Evolutionary conservation across 2,113 vertebrate genomes (phyloP), one percentile per base, ranked within the genome.

Genomic region (Electrona antarctica): DNA sequence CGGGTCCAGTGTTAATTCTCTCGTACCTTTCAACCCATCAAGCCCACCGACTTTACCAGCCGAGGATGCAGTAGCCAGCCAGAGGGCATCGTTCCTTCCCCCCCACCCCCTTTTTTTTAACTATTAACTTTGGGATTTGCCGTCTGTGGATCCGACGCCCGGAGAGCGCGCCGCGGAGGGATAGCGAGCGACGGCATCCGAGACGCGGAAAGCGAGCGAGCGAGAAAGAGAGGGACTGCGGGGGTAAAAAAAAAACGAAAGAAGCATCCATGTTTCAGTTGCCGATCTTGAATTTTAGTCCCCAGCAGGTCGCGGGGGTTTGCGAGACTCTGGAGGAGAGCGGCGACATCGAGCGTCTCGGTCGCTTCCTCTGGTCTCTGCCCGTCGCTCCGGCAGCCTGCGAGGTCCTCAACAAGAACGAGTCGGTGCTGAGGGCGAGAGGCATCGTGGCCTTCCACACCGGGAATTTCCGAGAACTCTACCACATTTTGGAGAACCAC

Each of bases 271-370:
- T 99, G 98, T 99, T 99, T 94, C 97, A 99, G 93, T 91, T 99
- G 93, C 98, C 98, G 84, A 96, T 98, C 91, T 93, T 99, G 91
- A 99, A 98, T 94, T 99, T 99, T 91, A 99, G 98, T 92, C 96
- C 98, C 92, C 96, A 98, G 98, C 98, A 99, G 91, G 97, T 99
- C 86, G 98, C 98, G 88, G 97, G 98, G 95, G 98, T 99, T 86
- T 99, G 98, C 91, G 98, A 99, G 95, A 99, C 98, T 81, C 93
- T 99, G 92, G 98, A 99, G 90, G 98, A 99, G 83, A 99, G 97
- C 91, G 98, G 98, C 84, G 98, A 99, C 89, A 95, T 99, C 69
- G 98, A 99, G 92, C 96, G 98, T 85, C 93, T 99, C 80, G 97
- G 97, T 74, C 97, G 98, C 91, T 99, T 99, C 93, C 95, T 99